phyloP scores from a whole-genome alignment of 2,113 vertebrate genomes.

The Calyptomena viridis region DNA sequence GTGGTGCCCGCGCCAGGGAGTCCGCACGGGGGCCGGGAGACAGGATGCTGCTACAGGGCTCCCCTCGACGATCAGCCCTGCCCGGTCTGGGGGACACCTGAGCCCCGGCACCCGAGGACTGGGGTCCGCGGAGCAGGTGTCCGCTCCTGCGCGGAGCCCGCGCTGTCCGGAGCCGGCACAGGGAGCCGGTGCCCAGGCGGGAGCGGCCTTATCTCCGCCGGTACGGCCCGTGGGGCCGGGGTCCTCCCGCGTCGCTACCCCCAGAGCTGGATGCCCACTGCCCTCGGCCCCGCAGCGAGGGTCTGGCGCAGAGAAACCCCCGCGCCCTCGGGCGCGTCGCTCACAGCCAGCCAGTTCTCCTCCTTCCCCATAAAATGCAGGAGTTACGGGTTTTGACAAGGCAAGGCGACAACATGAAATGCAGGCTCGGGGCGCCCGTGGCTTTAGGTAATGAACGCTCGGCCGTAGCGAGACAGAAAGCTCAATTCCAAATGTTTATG shows the following conservation, averaged over 20 bases:
- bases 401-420: constrained; percentile 37
- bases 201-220: background rate
- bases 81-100: background rate
- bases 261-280: background rate
- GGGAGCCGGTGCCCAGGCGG: background rate
- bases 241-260: background rate
- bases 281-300: background rate
- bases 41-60: background rate
- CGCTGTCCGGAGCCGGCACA: too few relatives aligned
- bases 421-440: background rate
- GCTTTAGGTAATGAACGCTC: background rate
- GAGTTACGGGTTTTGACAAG: constrained; percentile 40
- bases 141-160: background rate
- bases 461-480: background rate
- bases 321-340: background rate
- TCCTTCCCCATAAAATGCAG: background rate
- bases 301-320: background rate
- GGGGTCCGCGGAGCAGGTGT: background rate
- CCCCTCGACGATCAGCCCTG: background rate
- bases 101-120: fast-evolving
- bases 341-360: background rate
- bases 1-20: fast-evolving
- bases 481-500: constrained; percentile 34
- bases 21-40: background rate
- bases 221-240: background rate